Evolutionary conservation across 53 echinoderm and acorn worm genomes (phyloP), one percentile per base, ranked within the genome.

Genomic region (Hippasteria phrygiana): DNA sequence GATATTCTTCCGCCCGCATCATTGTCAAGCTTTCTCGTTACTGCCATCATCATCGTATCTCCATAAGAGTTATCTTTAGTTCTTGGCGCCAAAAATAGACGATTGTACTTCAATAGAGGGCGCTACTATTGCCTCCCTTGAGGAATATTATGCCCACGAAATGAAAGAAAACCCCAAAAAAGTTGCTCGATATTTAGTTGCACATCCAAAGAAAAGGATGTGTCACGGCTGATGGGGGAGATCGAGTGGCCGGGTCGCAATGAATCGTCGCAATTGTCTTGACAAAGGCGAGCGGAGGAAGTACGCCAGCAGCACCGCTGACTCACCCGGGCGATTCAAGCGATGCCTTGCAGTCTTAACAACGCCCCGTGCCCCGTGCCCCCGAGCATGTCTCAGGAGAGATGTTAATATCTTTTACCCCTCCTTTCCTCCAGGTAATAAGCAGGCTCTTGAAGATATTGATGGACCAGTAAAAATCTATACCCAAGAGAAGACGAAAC

Each of bases 401-500:
- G 33, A 62, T 20, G 20, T 64, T 29, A 37, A 43, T 81, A 81
- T 63, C 33, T 24, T 48, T 64, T 20, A 37, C 29, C 63, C 81
- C 43, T 55, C 33, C 81, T 56, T 39, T 16, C 40, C 81, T 81
- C 63, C 27, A 81, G 65, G 40, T 81, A 81, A 63, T 81, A 81
- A 41, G 42, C 41, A n/a, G 63, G n/a, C 28, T 24, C 50, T 76
- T 33, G 51, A 76, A 76, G 76, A 76, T n/a, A n/a, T n/a, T n/a
- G n/a, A n/a, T 29, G 47, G 28, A 71, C 45, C 69, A 48, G 69
- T 24, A 85, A 85, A 83, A 85, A 71, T 85, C 85, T 29, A 85
- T 71, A 85, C 85, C 71, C 32, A n/a, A n/a, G 70, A 85, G 85
- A 71, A 32, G 85, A 81, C 46, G 81, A 85, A 69, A 85, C 70